Evolutionary conservation across 2,113 vertebrate species (phyloP).

Genomic region (Fukomys damarensis): DNA sequence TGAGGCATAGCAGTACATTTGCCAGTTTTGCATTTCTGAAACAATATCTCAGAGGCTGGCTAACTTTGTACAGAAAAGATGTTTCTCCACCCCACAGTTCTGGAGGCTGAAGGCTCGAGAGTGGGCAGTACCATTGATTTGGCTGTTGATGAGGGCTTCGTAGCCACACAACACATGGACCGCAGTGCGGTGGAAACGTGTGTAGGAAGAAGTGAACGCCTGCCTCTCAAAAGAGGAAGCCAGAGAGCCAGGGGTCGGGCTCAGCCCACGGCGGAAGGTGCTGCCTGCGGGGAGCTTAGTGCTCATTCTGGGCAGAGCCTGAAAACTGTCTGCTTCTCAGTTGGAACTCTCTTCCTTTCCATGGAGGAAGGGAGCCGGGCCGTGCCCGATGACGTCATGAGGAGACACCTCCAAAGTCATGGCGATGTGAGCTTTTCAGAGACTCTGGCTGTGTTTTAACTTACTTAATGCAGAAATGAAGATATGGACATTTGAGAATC

Average conservation of each 20-base stretch:
- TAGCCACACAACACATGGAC: too few relatives aligned
- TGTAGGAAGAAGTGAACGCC: too few relatives aligned
- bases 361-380: accelerated
- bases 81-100: too few relatives aligned
- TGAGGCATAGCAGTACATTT: accelerated
- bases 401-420: accelerated
- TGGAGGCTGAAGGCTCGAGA: neutral
- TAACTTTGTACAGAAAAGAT: neutral
- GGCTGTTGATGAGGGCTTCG: neutral
- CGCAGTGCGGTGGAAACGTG: neutral
- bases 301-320: accelerated
- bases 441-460: neutral
- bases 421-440: neutral
- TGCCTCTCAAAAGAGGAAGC: neutral
- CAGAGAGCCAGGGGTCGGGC: neutral
- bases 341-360: neutral
- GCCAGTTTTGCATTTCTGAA: neutral
- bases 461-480: neutral
- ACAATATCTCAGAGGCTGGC: neutral
- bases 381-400: accelerated
- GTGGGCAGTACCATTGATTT: too few relatives aligned
- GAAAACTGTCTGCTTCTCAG: accelerated
- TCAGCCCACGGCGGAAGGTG: neutral
- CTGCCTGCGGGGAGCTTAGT: accelerated
- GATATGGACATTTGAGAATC: neutral